phyloP scores from a whole-genome alignment of 2,888 invertebrate species.

The Pollenia angustigena region DNA sequence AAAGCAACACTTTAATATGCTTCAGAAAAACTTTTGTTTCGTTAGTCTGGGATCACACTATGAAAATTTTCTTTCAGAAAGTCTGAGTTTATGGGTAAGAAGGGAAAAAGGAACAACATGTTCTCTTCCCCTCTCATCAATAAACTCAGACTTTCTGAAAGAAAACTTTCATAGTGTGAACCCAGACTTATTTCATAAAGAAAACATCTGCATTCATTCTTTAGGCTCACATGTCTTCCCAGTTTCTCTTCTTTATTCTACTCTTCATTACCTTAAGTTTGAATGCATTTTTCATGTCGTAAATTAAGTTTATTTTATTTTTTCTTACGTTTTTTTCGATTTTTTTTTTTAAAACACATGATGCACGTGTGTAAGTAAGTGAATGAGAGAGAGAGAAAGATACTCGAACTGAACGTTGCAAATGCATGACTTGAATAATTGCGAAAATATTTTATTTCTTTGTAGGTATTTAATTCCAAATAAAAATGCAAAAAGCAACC shows the following conservation, averaged over 20 bases:
- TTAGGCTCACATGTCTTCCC: background rate
- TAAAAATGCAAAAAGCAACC: slow-evolving; percentile 34
- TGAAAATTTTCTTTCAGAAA: no score
- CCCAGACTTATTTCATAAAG: background rate
- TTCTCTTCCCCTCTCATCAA: no score
- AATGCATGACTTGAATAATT: slow-evolving; percentile 64
- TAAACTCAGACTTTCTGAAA: no score
- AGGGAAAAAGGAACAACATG: no score
- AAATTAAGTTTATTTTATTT: slow-evolving; percentile 34
- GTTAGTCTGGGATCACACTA: no score
- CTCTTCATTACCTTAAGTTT: slow-evolving; percentile 13
- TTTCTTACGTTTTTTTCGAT: background rate
- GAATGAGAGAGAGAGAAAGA: background rate
- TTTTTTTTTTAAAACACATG: slow-evolving; percentile 8
- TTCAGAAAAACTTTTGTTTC: no score
- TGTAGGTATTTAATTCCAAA: slow-evolving; percentile 38
- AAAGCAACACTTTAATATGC: no score
- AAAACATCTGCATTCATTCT: no score
- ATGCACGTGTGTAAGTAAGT: slow-evolving; percentile 21
- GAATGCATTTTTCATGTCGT: slow-evolving; percentile 35
- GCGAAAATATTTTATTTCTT: slow-evolving; percentile 51
- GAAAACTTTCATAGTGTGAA: no score
- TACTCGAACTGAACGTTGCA: background rate
- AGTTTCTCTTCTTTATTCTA: slow-evolving; percentile 10
- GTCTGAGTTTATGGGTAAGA: no score